Conservation (phyloP, 2,113 vertebrate genomes). For the Plestiodon gilberti region DNA sequence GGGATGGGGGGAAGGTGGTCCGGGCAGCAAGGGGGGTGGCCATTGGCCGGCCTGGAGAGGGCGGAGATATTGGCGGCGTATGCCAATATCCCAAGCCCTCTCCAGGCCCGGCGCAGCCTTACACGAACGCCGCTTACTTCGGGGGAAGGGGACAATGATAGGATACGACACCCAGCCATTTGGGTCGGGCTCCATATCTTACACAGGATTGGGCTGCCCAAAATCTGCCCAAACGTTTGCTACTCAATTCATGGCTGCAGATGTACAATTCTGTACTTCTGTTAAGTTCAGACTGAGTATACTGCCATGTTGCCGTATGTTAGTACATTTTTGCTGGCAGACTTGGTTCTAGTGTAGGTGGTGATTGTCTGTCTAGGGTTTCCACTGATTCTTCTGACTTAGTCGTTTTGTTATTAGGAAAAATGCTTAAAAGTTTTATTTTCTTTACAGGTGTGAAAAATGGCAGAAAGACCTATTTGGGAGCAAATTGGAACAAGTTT, state of each 20-base stretch:
- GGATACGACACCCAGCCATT: no score
- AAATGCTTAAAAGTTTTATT: no score
- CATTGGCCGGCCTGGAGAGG: no score
- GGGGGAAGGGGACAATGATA: no score
- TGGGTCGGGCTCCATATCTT: no score
- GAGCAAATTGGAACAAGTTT: constrained; percentile 77
- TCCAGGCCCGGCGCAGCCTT: no score
- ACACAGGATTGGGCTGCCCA: no score
- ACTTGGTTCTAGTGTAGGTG: not conserved
- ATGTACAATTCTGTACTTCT: not conserved
- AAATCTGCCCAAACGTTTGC: not conserved
- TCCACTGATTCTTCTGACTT: not conserved
- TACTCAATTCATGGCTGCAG: not conserved
- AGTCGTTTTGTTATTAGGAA: not conserved
- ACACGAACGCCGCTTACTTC: no score
- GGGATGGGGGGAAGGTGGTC: no score
- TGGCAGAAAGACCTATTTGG: constrained; percentile 71
- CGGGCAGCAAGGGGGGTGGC: no score
- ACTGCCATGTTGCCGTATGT: not conserved
- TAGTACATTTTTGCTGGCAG: not conserved
- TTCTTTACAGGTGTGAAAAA: constrained; percentile 10
- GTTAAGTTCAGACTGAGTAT: not conserved
- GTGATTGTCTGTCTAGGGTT: not conserved
- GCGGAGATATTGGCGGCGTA: no score
- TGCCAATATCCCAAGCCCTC: no score